Conservation (phyloP, 2,888 invertebrate species). For the Bellardia pandia region DNA sequence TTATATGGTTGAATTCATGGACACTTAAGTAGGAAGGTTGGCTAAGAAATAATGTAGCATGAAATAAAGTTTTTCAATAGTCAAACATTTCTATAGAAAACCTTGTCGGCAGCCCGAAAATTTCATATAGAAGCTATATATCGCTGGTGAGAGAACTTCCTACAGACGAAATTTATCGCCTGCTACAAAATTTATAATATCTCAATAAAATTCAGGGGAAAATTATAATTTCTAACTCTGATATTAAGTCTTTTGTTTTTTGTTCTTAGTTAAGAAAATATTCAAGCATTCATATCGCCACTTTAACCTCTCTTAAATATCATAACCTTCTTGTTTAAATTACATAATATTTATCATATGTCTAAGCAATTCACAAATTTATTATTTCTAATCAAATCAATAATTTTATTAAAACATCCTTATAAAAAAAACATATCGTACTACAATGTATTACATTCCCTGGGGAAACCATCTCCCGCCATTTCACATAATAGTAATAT, state of each 20-base stretch:
- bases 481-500: slow-evolving; percentile 46
- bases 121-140: too few species aligned
- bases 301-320: not conserved
- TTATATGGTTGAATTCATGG: slow-evolving; percentile 46
- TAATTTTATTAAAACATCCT: slow-evolving; percentile 35
- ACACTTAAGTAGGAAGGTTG: slow-evolving; percentile 50
- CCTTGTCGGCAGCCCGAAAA: too few species aligned
- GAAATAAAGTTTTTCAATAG: not conserved
- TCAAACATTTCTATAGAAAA: too few species aligned
- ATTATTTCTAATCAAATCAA: not conserved
- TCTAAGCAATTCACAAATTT: slow-evolving; percentile 7
- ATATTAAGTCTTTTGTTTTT: too few species aligned
- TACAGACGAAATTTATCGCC: too few species aligned
- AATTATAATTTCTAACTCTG: too few species aligned
- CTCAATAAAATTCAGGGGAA: too few species aligned
- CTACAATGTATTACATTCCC: slow-evolving; percentile 30
- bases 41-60: slow-evolving; percentile 1
- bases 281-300: too few species aligned
- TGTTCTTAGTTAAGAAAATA: too few species aligned
- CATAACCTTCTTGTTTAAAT: not conserved
- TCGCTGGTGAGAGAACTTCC: too few species aligned
- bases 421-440: slow-evolving; percentile 8
- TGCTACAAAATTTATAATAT: too few species aligned
- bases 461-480: slow-evolving; percentile 59
- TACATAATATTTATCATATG: not conserved